Conservation (phyloP, 2,888 invertebrate genomes). For the Pasiphila rectangulata region DNA sequence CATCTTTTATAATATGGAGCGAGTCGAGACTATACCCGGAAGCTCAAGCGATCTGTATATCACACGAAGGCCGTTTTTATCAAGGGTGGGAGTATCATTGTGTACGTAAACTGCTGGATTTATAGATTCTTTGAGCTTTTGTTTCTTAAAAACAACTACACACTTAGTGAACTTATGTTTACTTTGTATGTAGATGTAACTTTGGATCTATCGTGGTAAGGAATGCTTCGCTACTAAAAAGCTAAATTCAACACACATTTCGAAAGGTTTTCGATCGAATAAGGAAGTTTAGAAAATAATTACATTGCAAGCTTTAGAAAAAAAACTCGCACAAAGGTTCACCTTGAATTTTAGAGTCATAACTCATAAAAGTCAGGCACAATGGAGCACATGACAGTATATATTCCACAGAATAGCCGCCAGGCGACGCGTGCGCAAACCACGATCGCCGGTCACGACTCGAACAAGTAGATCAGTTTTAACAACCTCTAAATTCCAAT, state of each 20-base stretch:
- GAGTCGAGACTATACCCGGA: constrained; percentile 47
- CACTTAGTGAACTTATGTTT: background rate
- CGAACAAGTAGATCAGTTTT: constrained; percentile 60
- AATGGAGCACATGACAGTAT: constrained; percentile 67
- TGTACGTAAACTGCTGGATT: constrained; percentile 43
- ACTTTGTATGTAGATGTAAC: no score
- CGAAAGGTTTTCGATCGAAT: background rate
- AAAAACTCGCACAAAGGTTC: constrained; percentile 35
- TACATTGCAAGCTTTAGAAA: constrained; percentile 4
- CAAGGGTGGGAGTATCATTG: constrained; percentile 61
- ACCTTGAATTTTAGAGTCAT: constrained; percentile 65
- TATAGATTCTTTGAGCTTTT: constrained; percentile 28
- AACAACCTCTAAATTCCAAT: constrained; percentile 55
- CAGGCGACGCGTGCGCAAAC: constrained; percentile 69
- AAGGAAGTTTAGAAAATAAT: background rate
- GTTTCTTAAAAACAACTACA: background rate
- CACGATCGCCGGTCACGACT: constrained; percentile 69
- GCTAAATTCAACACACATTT: no score
- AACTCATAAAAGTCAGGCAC: constrained; percentile 69
- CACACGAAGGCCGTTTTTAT: constrained; percentile 52
- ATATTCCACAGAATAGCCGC: constrained; percentile 62
- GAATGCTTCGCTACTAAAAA: no score
- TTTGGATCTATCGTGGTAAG: no score
- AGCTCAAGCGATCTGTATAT: constrained; percentile 39
- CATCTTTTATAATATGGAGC: constrained; percentile 43